phyloP scores from a whole-genome alignment of 2,797 vertebrate species.

The Enteromius radiatus region DNA sequence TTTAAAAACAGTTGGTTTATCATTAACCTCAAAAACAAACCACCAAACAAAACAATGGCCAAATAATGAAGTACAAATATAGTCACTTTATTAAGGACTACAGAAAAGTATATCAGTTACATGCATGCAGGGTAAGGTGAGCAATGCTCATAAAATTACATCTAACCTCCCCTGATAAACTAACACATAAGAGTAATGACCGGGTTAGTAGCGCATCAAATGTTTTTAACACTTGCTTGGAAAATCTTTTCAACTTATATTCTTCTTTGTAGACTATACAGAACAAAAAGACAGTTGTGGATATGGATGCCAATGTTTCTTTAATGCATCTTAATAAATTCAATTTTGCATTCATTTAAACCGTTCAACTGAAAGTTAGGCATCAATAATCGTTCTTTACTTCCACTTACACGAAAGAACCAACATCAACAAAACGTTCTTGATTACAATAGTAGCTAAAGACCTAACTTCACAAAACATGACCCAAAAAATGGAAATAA shows the following conservation, averaged over 20 bases:
- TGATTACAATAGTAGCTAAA: constrained; percentile 43
- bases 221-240: constrained; percentile 23
- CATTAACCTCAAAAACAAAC: no score
- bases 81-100: constrained; percentile 87
- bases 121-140: constrained; percentile 80
- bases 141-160: constrained; percentile 68
- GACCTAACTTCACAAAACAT: constrained; percentile 54
- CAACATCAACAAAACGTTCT: constrained; percentile 35
- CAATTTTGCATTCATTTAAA: constrained; percentile 22
- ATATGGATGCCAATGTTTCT: constrained; percentile 31
- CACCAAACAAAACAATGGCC: constrained; percentile 26
- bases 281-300: constrained; percentile 23
- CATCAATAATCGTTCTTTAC: constrained; percentile 38
- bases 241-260: constrained; percentile 8
- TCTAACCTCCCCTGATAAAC: constrained; percentile 67
- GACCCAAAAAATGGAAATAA: constrained; percentile 9
- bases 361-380: constrained; percentile 46
- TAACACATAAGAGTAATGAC: constrained; percentile 58
- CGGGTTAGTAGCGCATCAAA: constrained; percentile 24
- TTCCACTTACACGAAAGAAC: constrained; percentile 45
- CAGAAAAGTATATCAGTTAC: constrained; percentile 80
- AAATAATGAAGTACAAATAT: constrained; percentile 76
- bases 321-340: constrained; percentile 31
- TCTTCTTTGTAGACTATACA: constrained; percentile 29
- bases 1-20: background rate